Evolutionary conservation across 2,113 vertebrate genomes (phyloP).

Genomic region (Larimichthys crocea): DNA sequence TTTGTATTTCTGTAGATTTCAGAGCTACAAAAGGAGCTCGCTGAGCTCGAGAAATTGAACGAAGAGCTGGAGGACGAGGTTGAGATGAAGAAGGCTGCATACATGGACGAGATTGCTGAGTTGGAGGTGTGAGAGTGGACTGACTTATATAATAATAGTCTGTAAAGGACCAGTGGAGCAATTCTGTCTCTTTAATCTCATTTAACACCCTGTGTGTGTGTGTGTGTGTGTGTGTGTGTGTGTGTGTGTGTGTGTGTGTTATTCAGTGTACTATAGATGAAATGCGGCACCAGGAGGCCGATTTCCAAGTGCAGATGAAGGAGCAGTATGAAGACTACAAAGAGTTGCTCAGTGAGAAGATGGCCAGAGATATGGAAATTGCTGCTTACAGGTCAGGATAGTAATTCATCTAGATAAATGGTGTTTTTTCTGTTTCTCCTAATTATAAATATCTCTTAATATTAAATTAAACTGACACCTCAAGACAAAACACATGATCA

Average conservation of each 20-base stretch:
- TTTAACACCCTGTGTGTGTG: neutral
- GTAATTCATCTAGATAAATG: neutral
- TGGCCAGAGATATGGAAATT: slow-evolving; percentile 84
- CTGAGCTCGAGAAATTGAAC: slow-evolving; percentile 68
- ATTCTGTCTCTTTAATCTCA: slow-evolving; percentile 50
- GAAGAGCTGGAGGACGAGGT: slow-evolving; percentile 78
- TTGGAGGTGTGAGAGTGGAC: slow-evolving; percentile 75
- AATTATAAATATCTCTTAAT: too few relatives aligned
- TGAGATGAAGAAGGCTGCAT: slow-evolving; percentile 62
- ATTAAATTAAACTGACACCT: too few relatives aligned
- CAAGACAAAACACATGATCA: too few relatives aligned
- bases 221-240: neutral
- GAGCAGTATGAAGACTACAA: slow-evolving; percentile 80
- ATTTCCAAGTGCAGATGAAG: slow-evolving; percentile 75
- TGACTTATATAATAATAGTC: slow-evolving; percentile 42
- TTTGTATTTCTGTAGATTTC: slow-evolving; percentile 67
- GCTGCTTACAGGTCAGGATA: slow-evolving; percentile 80
- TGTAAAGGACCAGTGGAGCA: slow-evolving; percentile 44
- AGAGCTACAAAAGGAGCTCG: slow-evolving; percentile 74
- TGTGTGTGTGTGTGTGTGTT: slow-evolving; percentile 2
- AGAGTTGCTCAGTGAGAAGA: slow-evolving; percentile 81
- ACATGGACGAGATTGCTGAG: slow-evolving; percentile 75
- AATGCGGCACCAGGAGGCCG: slow-evolving; percentile 70
- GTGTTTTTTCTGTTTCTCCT: neutral
- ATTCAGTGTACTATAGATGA: slow-evolving; percentile 67